Conservation (phyloP, 2,888 invertebrate genomes). For the Chrysolina americana region DNA sequence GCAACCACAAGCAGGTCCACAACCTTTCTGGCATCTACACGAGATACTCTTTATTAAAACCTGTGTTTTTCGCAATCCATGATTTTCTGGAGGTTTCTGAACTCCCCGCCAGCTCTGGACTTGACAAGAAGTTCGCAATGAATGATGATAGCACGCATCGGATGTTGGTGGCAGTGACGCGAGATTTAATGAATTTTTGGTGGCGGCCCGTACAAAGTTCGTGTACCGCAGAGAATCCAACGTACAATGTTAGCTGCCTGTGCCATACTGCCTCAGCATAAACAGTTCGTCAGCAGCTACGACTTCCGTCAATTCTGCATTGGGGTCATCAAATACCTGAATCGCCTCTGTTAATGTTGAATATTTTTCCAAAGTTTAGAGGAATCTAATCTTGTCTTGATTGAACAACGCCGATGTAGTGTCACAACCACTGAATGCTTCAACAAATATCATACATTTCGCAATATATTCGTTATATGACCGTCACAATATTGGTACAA, state of each 20-base stretch:
- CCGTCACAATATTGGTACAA: too few species aligned
- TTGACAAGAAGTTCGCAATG: neutral
- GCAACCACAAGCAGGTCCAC: too few species aligned
- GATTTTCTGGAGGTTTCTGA: too few species aligned
- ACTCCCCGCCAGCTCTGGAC: too few species aligned
- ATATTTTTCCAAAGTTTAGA: neutral
- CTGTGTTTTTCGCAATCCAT: too few species aligned
- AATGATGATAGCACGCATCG: too few species aligned
- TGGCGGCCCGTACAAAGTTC: neutral
- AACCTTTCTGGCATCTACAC: too few species aligned
- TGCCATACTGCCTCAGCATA: too few species aligned
- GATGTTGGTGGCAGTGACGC: neutral
- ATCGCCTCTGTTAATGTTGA: neutral
- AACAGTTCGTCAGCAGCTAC: neutral
- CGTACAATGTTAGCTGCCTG: too few species aligned
- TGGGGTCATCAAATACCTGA: neutral
- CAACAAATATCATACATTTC: neutral
- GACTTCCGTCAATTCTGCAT: neutral
- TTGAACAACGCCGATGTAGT: neutral
- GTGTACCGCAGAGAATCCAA: neutral
- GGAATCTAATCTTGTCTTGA: slow-evolving; percentile 11
- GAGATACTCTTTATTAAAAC: too few species aligned
- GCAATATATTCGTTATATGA: neutral
- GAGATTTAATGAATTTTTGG: neutral
- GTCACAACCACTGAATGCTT: neutral